Conservation (phyloP, 2,113 vertebrate genomes). For the Varanus komodoensis region DNA sequence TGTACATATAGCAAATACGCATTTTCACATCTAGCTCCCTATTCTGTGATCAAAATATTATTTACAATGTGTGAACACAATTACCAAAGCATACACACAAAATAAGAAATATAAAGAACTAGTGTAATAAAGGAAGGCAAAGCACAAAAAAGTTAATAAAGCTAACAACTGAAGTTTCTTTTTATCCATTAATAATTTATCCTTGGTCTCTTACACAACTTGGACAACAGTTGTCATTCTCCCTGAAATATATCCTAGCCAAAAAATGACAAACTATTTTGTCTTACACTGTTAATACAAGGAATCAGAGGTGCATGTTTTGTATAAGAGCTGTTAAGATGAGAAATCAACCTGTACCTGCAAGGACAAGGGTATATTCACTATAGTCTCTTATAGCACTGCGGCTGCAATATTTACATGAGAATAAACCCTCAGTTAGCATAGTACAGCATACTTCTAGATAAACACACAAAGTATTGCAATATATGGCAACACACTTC, state of each 20-base stretch:
- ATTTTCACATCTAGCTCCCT: too few species aligned
- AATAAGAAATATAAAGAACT: neutral
- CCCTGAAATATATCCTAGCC: slow-evolving; percentile 28
- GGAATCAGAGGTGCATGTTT: neutral
- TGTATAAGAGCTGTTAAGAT: neutral
- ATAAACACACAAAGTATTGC: neutral
- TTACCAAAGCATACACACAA: neutral
- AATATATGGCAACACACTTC: neutral
- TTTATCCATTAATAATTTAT: neutral
- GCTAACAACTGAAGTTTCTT: neutral
- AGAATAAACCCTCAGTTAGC: neutral
- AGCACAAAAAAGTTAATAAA: neutral
- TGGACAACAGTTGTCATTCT: neutral
- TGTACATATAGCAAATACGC: neutral
- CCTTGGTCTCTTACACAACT: neutral
- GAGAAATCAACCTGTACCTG: neutral
- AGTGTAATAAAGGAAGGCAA: neutral
- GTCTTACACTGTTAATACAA: neutral
- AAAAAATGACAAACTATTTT: slow-evolving; percentile 8
- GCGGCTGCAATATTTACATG: neutral
- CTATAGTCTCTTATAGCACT: neutral
- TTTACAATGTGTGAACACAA: neutral
- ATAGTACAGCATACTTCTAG: neutral
- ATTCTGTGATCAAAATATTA: neutral
- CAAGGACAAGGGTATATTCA: neutral